phyloP scores from a whole-genome alignment of 2,113 vertebrate genomes.

The Sapajus apella region DNA sequence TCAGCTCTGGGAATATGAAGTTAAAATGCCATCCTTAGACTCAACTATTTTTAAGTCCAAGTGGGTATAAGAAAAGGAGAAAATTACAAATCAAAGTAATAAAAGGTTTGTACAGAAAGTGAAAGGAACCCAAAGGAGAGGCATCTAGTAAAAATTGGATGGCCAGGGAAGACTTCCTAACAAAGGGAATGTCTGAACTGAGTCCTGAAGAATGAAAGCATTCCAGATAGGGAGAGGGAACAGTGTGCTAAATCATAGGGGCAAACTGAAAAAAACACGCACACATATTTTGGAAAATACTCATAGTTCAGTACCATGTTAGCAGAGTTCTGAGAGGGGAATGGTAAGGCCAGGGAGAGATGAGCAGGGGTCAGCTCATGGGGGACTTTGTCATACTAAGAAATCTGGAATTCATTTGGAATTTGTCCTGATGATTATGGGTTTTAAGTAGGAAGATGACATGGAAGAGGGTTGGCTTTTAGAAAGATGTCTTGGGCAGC shows the following conservation, averaged over 20 bases:
- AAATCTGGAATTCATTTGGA: neutral
- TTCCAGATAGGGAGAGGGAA: neutral
- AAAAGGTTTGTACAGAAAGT: neutral
- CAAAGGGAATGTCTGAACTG: neutral
- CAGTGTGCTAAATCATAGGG: neutral
- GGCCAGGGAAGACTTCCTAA: neutral
- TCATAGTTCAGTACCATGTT: neutral
- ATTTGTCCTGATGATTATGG: neutral
- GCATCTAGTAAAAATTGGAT: neutral
- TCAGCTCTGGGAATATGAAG: neutral
- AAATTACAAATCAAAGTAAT: neutral
- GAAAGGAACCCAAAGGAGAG: neutral
- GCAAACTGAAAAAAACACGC: neutral
- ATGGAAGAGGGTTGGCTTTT: neutral
- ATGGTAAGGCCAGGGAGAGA: neutral
- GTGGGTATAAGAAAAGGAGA: neutral
- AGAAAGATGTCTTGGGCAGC: neutral
- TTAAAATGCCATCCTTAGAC: neutral
- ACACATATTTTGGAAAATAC: neutral
- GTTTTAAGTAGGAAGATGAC: neutral
- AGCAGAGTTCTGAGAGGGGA: neutral
- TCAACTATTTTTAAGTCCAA: neutral
- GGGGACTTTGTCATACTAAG: neutral
- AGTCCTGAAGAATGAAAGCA: neutral
- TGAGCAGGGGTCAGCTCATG: neutral